Percentiles rank a stretch among this genome's conserved stretches.
phyloP scores from a whole-genome alignment of 2,888 invertebrate species.

The Spisula solida region DNA sequence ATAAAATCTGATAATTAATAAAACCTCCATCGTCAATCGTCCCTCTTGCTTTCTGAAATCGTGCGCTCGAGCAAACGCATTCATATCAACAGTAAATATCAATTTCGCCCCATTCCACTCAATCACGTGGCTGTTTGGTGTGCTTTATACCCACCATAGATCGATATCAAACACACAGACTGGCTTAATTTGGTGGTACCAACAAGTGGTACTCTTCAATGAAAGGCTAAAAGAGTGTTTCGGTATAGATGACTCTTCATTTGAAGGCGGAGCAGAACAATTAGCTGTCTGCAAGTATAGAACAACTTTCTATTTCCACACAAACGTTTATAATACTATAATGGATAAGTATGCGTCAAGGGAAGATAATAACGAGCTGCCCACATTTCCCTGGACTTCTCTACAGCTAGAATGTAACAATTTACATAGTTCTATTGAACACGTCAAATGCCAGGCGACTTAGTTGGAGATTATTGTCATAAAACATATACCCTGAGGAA shows the following conservation, averaged over 20 bases:
- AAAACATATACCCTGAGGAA: not conserved
- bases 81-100: not conserved
- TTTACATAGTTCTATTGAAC: not conserved
- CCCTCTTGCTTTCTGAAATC: not conserved
- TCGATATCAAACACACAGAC: too few relatives aligned
- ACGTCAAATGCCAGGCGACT: not conserved
- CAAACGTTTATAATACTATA: not conserved
- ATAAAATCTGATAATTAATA: not conserved
- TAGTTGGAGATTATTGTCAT: not conserved
- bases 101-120: not conserved
- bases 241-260: not conserved
- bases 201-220: slow-evolving; percentile 6
- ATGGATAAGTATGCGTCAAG: not conserved
- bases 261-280: too few relatives aligned
- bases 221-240: not conserved
- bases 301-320: not conserved
- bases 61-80: not conserved
- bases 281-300: not conserved
- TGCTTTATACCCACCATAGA: too few relatives aligned
- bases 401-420: not conserved
- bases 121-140: not conserved
- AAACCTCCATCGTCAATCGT: not conserved
- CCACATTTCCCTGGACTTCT: not conserved
- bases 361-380: not conserved
- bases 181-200: not conserved